Percentiles rank a stretch among this genome's conserved stretches.
Conservation (phyloP, 2,888 invertebrate species). For the Chaetogeoica ovagalla region DNA sequence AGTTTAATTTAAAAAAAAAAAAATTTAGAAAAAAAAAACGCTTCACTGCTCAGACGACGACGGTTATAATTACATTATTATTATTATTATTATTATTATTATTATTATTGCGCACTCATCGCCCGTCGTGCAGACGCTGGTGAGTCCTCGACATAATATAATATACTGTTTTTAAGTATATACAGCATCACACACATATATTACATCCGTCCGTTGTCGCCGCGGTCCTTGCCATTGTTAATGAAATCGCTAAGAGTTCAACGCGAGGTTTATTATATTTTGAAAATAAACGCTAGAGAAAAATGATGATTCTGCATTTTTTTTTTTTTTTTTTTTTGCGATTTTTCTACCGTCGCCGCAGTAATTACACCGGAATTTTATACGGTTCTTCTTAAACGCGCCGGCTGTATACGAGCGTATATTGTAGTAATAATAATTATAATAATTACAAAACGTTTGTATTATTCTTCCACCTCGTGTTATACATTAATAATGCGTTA, state of each 20-base stretch:
- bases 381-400: no score
- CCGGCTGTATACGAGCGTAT: no score
- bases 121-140: no score
- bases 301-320: conserved; percentile 11
- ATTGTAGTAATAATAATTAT: neutral
- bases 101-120: neutral
- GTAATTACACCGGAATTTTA: no score
- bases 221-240: conserved; percentile 30
- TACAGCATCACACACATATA: neutral
- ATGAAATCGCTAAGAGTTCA: conserved; percentile 13
- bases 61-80: no score
- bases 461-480: no score
- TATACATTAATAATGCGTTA: no score
- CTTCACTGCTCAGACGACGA: neutral
- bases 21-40: neutral
- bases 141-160: neutral
- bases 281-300: neutral
- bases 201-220: conserved; percentile 5
- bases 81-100: neutral
- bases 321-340: no score
- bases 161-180: neutral
- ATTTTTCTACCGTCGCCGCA: neutral
- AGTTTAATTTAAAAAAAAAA: neutral
- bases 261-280: neutral
- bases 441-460: no score